Conservation (phyloP, 2,888 invertebrate genomes). For the Cactoblastis cactorum region DNA sequence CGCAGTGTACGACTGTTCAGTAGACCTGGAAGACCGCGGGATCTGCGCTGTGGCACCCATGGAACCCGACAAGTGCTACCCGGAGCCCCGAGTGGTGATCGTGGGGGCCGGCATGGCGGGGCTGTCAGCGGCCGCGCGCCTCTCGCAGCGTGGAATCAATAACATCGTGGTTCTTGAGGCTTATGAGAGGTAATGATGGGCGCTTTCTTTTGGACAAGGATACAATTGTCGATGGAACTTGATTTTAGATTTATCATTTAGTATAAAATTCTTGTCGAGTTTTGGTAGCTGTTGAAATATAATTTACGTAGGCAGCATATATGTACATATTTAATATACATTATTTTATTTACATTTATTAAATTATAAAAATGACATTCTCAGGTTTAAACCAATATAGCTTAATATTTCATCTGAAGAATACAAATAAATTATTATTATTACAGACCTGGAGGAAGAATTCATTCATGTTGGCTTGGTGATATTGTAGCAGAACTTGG, state of each 20-base stretch:
- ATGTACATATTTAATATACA: too few relatives aligned
- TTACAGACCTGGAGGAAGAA: slow-evolving; percentile 86
- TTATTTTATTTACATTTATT: too few relatives aligned
- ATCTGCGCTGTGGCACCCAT: slow-evolving; percentile 53
- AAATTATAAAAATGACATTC: too few relatives aligned
- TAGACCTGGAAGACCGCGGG: slow-evolving; percentile 54
- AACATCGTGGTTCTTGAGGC: slow-evolving; percentile 87
- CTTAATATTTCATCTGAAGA: not conserved
- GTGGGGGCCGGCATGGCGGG: slow-evolving; percentile 91
- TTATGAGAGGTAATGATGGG: slow-evolving; percentile 80
- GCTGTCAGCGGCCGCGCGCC: slow-evolving; percentile 86
- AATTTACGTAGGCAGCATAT: too few relatives aligned
- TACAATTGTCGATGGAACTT: too few relatives aligned
- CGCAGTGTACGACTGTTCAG: slow-evolving; percentile 42
- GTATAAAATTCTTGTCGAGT: too few relatives aligned
- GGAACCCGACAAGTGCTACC: slow-evolving; percentile 45
- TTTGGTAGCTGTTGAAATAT: too few relatives aligned
- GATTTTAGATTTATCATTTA: too few relatives aligned
- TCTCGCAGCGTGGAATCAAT: slow-evolving; percentile 83
- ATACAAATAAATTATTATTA: slow-evolving; percentile 10
- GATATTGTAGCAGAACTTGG: slow-evolving; percentile 88
- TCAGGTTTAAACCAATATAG: too few relatives aligned
- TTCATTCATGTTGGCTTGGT: slow-evolving; percentile 87
- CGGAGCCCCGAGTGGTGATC: slow-evolving; percentile 84
- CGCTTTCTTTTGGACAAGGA: too few relatives aligned